Conservation (phyloP, 2,113 vertebrate genomes). For the Passer domesticus region DNA sequence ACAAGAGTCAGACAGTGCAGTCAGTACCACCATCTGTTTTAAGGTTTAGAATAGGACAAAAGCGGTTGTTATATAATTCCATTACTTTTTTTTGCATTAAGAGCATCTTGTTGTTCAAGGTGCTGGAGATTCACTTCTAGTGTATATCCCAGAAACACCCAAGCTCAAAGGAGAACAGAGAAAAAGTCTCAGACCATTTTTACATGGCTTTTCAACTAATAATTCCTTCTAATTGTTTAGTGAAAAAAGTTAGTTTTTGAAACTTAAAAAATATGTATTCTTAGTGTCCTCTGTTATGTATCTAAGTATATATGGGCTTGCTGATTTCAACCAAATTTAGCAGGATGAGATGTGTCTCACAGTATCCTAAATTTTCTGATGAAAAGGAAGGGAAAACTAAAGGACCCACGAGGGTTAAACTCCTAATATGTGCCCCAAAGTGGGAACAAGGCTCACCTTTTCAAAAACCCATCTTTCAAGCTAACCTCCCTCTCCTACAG, state of each 20-base stretch:
- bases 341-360: background rate
- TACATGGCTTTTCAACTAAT: background rate
- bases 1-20: background rate
- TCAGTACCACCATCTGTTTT: background rate
- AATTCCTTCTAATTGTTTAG: background rate
- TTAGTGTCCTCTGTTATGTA: background rate
- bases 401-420: rapidly evolving
- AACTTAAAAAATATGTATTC: background rate
- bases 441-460: background rate
- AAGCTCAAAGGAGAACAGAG: background rate
- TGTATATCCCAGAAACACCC: background rate
- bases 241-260: background rate
- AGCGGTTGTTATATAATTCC: background rate
- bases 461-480: background rate
- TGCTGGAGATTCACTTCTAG: background rate
- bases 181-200: background rate
- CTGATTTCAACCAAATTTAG: background rate
- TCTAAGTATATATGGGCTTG: rapidly evolving
- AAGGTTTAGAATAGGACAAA: background rate
- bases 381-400: background rate
- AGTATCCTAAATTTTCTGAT: background rate
- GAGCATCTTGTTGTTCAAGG: background rate
- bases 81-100: background rate
- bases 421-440: background rate
- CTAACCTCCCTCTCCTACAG: background rate